Evolutionary conservation across 2,113 vertebrate species (phyloP), one percentile per base, ranked within the genome.

Genomic region (Cyprinodon brontotheroides): DNA sequence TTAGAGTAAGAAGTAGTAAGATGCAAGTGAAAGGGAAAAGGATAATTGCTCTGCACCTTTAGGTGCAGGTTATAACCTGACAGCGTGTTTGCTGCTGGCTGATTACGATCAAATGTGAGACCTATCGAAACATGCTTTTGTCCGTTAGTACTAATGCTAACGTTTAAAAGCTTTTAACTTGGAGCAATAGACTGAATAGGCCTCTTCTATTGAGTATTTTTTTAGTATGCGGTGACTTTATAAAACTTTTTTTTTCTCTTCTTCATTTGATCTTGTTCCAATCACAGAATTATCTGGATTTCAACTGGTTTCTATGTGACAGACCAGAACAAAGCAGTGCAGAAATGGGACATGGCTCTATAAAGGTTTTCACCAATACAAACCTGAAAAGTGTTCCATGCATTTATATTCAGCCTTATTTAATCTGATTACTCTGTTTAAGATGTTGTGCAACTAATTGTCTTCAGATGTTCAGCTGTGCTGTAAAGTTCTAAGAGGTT

Each of bases 11-110:
- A 50, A 37, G 39, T 11, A 66, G 73, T 3, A 3, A 73, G 47
- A 57, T 29, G 37, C 5, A 72, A 45, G 62, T 68, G 59, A 78
- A 65, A 66, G 39, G 39, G 47, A 67, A 62, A 61, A 75, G 20
- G 45, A 71, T 75, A 45, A 36, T 53, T 47, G 45, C 41, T 65
- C 65, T 61, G 45, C 3, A 11, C 65, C 45, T 47, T 48, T 39
- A 65, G 73, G 45, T 76, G 29, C 59, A 59, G 41, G 39, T 63
- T 70, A 48, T 36, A 62, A 48, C 63, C 45, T 57, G 67, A 70
- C 70, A 39, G 66, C 36, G 22, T 61, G 40, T 48, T 20, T 0
- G 8, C 48, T 61, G 17, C 36, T 22, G 15, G 60, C 72, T 68
- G 59, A 68, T 68, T 50, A 38, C 61, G 61, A 14, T 73, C 29